Conservation (phyloP, 2,888 invertebrate genomes). For the Dasypogon diadema region DNA sequence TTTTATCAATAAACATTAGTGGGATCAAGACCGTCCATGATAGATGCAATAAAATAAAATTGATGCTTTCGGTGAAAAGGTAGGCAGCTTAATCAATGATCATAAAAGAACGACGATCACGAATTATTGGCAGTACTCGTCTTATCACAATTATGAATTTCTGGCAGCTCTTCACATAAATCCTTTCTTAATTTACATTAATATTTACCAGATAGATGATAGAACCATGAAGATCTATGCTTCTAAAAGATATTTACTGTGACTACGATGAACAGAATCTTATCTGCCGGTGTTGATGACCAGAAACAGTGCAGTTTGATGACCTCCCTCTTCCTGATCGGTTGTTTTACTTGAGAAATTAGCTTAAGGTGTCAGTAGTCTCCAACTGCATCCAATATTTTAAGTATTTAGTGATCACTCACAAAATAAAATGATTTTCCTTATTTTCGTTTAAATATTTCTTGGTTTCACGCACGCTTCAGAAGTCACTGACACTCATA, state of each 20-base stretch:
- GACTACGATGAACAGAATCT: conserved; percentile 12
- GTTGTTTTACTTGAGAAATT: neutral
- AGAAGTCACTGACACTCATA: conserved; percentile 66
- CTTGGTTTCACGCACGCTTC: conserved; percentile 42
- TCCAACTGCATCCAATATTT: conserved; percentile 67
- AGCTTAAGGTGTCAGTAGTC: conserved; percentile 61
- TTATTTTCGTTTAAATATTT: conserved; percentile 26
- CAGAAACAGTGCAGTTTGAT: conserved; percentile 23
- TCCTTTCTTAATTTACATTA: conserved; percentile 29
- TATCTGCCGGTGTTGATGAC: conserved; percentile 26
- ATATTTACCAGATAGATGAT: conserved; percentile 55
- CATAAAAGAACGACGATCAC: conserved; percentile 29
- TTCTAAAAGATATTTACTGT: too few species aligned
- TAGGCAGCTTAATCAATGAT: conserved; percentile 18
- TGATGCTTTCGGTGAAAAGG: neutral
- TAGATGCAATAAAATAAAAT: too few species aligned
- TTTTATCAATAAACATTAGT: neutral
- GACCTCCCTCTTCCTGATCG: conserved; percentile 43
- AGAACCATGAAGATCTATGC: neutral
- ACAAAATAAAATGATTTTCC: conserved; percentile 40
- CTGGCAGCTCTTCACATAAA: conserved; percentile 4
- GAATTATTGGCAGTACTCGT: conserved; percentile 45
- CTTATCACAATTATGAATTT: conserved; percentile 9
- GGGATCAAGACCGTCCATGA: neutral
- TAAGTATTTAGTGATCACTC: conserved; percentile 59